A percentile compares a stretch with the other conserved stretches of the same genome.
phyloP scores from a whole-genome alignment of 2,797 vertebrate genomes.

The Stomatorhinus walkeri region DNA sequence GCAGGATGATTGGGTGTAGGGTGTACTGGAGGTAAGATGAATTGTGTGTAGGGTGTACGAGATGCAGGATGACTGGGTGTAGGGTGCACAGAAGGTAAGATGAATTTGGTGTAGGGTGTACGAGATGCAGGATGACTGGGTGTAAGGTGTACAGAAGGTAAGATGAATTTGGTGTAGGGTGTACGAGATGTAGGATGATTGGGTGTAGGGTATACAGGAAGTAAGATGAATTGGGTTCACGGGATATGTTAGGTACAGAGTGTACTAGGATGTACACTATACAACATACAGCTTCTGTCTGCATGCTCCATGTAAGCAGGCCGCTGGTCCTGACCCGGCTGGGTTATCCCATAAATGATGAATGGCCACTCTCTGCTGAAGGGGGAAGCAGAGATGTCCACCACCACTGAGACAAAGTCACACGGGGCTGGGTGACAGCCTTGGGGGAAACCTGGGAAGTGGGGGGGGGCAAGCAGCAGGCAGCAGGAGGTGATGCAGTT shows the following conservation, averaged over 20 bases:
- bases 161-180: neutral
- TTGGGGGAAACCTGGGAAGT: neutral
- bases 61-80: neutral
- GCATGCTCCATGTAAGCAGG: neutral
- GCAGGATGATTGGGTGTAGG: neutral
- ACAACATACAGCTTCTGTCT: neutral
- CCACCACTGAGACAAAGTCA: neutral
- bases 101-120: neutral
- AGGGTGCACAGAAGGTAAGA: neutral
- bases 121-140: neutral
- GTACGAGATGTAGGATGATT: neutral
- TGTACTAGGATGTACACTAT: neutral
- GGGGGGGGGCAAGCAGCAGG: neutral
- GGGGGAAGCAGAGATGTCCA: neutral
- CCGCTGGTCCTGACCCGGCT: too few relatives aligned
- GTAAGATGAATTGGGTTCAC: neutral
- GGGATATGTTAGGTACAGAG: neutral
- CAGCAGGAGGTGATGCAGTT: conserved; percentile 1
- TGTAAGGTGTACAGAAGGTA: neutral
- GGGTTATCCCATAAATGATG: neutral
- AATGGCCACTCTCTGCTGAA: neutral
- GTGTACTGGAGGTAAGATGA: neutral
- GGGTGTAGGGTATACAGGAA: neutral
- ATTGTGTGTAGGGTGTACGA: neutral
- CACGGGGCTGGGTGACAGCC: neutral